These are phyloP conservation scores for Suillia variegata DNA, from an alignment of 2,888 invertebrate species.

Conservation along the genomic window DNA sequence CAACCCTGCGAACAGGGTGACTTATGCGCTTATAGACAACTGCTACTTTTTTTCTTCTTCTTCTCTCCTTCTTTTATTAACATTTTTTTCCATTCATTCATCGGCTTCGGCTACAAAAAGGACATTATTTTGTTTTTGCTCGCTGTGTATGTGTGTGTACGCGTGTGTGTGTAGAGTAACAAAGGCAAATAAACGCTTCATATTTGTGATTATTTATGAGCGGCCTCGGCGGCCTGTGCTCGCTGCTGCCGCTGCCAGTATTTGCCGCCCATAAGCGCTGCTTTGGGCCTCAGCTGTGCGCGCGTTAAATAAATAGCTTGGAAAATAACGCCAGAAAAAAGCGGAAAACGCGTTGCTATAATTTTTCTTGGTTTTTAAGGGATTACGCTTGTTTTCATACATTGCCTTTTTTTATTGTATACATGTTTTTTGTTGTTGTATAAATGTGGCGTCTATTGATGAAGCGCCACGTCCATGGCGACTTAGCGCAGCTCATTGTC, in stretches of 20 bases:
- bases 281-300: background rate
- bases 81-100: too few relatives aligned
- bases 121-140: background rate
- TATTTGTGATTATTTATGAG: slow-evolving; percentile 53
- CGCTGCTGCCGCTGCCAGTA: background rate
- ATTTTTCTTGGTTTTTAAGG: slow-evolving; percentile 40
- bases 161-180: background rate
- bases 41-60: slow-evolving; percentile 30
- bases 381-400: slow-evolving; percentile 42
- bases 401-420: background rate
- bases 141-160: too few relatives aligned
- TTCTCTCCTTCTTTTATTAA: too few relatives aligned
- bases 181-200: slow-evolving; percentile 49
- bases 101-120: background rate
- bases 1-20: slow-evolving; percentile 52
- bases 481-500: slow-evolving; percentile 11
- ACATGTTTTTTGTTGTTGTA: background rate
- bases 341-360: slow-evolving; percentile 44
- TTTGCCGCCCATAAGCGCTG: too few relatives aligned
- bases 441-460: slow-evolving; percentile 16
- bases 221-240: background rate
- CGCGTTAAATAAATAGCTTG: background rate
- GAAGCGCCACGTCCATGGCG: slow-evolving; percentile 14
- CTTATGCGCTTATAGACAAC: slow-evolving; percentile 57
- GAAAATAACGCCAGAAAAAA: slow-evolving; percentile 22